Evolutionary conservation across 2,888 invertebrate species (phyloP), one percentile per base, ranked within the genome.

Genomic region (Oscheius myriophilus): DNA sequence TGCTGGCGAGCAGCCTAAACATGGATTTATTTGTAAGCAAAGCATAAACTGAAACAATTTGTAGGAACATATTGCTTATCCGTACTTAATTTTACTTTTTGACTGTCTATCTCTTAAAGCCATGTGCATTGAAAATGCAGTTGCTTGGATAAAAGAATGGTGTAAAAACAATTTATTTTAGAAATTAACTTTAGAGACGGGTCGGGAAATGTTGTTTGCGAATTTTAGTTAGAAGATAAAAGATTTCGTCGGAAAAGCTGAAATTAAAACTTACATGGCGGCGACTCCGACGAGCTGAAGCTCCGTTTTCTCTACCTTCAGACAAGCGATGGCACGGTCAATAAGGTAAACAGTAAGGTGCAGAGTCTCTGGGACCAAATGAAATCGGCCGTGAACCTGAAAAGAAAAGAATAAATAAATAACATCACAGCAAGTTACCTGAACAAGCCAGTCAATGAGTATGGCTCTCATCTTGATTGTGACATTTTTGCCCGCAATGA

Each of bases 1-100:
- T 97, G 84, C 92, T 91, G 0, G 96, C 95, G 64, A 96, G 91
- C 83, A 94, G 92, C 90, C 96, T 91, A n/a, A n/a, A n/a, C n/a
- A n/a, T n/a, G n/a, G n/a, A n/a, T n/a, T n/a, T n/a, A n/a, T 0
- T n/a, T n/a, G n/a, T n/a, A n/a, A n/a, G n/a, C n/a, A n/a, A n/a
- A n/a, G n/a, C n/a, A n/a, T n/a, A n/a, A n/a, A n/a, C n/a, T 94
- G 93, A 92, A n/a, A 14, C n/a, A 43, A n/a, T n/a, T n/a, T n/a
- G n/a, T n/a, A n/a, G n/a, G n/a, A n/a, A n/a, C n/a, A n/a, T n/a
- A n/a, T n/a, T n/a, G n/a, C n/a, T n/a, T n/a, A n/a, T n/a, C n/a
- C n/a, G n/a, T n/a, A n/a, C n/a, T n/a, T n/a, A n/a, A n/a, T n/a
- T n/a, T n/a, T n/a, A n/a, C n/a, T n/a, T n/a, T n/a, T n/a, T n/a